Percentiles rank a stretch among this genome's conserved stretches.
Conservation (phyloP, 2,888 invertebrate species). For the Leistus spinibarbis region DNA sequence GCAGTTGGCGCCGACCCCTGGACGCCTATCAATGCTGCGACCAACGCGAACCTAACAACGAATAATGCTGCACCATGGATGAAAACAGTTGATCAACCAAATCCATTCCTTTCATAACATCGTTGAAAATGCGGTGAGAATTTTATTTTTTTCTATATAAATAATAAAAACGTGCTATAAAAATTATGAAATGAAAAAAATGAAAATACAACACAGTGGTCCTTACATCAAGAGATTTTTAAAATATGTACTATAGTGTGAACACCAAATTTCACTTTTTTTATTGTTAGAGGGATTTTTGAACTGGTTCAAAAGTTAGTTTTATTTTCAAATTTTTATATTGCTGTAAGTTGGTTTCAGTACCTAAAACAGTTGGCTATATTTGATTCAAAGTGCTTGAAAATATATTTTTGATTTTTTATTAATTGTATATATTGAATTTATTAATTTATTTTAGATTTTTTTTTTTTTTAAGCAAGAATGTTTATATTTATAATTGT, state of each 20-base stretch:
- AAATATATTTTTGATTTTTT: background rate
- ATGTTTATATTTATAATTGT: background rate
- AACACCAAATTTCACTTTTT: slow-evolving; percentile 13
- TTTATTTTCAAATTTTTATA: slow-evolving; percentile 8
- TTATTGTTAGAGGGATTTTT: background rate
- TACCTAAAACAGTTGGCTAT: background rate
- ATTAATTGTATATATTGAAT: background rate
- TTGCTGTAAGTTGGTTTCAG: slow-evolving; percentile 5
- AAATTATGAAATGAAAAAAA: slow-evolving; percentile 1
- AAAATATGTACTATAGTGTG: slow-evolving; percentile 4
- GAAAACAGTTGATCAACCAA: slow-evolving; percentile 58
- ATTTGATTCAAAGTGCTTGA: background rate
- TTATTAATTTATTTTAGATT: background rate
- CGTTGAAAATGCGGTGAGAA: background rate
- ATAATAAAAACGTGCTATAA: slow-evolving; percentile 10
- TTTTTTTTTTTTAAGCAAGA: background rate
- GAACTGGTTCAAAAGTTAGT: background rate
- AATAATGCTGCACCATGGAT: slow-evolving; percentile 54
- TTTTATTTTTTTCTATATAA: background rate
- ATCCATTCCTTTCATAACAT: slow-evolving; percentile 70
- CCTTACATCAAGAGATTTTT: background rate
- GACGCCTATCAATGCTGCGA: slow-evolving; percentile 51
- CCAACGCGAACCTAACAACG: slow-evolving; percentile 53
- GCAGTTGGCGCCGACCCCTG: slow-evolving; percentile 53
- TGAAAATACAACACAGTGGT: background rate